These are phyloP conservation scores for Eumaeus atala DNA, from an alignment of 1,140 invertebrate genomes.

Conservation along the genomic window DNA sequence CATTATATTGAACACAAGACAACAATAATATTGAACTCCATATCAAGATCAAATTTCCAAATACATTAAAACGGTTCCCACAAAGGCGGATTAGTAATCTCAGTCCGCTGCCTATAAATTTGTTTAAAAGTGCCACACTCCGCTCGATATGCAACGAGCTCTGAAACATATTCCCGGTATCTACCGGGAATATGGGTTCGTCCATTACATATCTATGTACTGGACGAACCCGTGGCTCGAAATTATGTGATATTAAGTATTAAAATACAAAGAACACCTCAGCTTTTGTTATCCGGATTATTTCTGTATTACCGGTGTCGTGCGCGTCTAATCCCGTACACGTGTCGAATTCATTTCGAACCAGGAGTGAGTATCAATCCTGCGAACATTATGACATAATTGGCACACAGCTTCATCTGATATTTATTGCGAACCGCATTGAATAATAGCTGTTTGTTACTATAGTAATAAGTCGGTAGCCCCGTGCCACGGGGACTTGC, in stretches of 20 bases:
- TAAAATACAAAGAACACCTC: constrained; percentile 10
- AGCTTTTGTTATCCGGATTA: constrained; percentile 11
- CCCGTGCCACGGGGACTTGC: constrained; percentile 4
- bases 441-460: constrained; percentile 59
- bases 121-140: too few relatives aligned
- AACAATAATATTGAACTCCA: too few relatives aligned
- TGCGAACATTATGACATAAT: constrained; percentile 49
- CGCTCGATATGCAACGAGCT: too few relatives aligned
- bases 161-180: too few relatives aligned
- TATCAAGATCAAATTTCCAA: too few relatives aligned
- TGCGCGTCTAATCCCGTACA: constrained; percentile 52
- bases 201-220: too few relatives aligned
- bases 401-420: constrained; percentile 60
- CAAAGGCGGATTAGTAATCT: too few relatives aligned
- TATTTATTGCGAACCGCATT: constrained; percentile 63
- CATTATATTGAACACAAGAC: too few relatives aligned
- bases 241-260: constrained; percentile 28
- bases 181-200: too few relatives aligned
- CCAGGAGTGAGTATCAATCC: constrained; percentile 59
- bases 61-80: too few relatives aligned
- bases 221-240: too few relatives aligned
- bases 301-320: constrained; percentile 31
- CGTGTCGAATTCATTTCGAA: constrained; percentile 60
- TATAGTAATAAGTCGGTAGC: constrained; percentile 48
- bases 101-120: too few relatives aligned